These are phyloP conservation scores for Calidris pugnax DNA, from an alignment of 2,113 vertebrate species.

Conservation along the genomic window DNA sequence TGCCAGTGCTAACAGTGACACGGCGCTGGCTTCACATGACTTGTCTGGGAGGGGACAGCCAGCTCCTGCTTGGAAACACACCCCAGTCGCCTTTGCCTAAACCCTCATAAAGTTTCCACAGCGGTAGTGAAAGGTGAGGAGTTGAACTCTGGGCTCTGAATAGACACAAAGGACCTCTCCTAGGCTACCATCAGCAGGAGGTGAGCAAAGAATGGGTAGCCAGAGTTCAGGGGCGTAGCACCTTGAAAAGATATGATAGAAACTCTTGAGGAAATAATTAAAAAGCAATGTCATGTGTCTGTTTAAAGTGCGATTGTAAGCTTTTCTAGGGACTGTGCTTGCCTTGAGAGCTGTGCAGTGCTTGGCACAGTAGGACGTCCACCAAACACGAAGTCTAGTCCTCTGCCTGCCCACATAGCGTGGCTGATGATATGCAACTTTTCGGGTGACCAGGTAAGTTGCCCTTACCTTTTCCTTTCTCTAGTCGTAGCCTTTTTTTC, in stretches of 20 bases:
- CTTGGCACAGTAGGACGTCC: not conserved
- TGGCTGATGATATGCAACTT: not conserved
- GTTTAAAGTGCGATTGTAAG: not conserved
- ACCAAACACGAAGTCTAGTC: not conserved
- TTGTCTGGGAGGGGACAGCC: constrained; percentile 54
- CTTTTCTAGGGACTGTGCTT: not conserved
- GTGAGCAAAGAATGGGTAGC: not conserved
- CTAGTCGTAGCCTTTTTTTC: not conserved
- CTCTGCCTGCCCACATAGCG: not conserved
- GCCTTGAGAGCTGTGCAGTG: not conserved
- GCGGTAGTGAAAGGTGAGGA: not conserved
- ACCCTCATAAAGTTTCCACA: not conserved
- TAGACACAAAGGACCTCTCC: not conserved
- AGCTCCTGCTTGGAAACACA: constrained; percentile 4
- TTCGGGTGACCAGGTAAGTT: not conserved
- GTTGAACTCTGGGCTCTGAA: not conserved
- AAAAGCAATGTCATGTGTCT: not conserved
- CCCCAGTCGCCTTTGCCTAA: not conserved
- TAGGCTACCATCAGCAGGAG: constrained; percentile 33
- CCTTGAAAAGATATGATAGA: not conserved
- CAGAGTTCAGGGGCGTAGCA: not conserved
- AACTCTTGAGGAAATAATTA: not conserved
- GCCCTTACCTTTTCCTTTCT: not conserved
- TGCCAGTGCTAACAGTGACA: constrained; percentile 30
- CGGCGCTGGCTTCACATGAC: constrained; percentile 59